These are phyloP conservation scores for Oryzias curvinotus DNA, from an alignment of 2,113 vertebrate genomes.

Conservation along the genomic window DNA sequence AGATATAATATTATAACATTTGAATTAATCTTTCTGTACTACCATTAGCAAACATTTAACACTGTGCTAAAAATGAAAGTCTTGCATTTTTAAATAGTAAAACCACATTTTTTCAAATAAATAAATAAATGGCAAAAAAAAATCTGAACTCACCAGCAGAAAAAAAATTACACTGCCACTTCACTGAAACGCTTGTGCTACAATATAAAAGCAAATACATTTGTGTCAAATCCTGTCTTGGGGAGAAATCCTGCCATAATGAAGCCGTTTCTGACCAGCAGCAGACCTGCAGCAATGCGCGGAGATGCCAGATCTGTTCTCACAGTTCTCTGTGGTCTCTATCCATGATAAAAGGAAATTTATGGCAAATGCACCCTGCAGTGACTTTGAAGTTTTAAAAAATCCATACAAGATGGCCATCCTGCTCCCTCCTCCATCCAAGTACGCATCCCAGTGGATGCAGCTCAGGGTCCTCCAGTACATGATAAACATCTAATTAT, in stretches of 20 bases:
- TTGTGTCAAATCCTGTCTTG: too few species aligned
- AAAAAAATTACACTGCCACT: too few species aligned
- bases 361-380: slow-evolving; percentile 28
- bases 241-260: too few species aligned
- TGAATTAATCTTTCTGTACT: too few species aligned
- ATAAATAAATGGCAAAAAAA: too few species aligned
- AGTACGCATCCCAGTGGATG: slow-evolving; percentile 38
- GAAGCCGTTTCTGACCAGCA: not conserved
- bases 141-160: too few species aligned
- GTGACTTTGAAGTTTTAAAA: slow-evolving; percentile 42
- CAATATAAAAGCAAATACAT: too few species aligned
- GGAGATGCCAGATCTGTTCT: not conserved
- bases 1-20: too few species aligned
- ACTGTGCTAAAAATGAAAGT: too few species aligned
- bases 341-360: slow-evolving; percentile 20
- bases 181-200: not conserved
- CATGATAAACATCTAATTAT: slow-evolving; percentile 21
- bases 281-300: not conserved
- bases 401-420: slow-evolving; percentile 39
- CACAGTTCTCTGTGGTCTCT: slow-evolving; percentile 4
- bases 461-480: slow-evolving; percentile 1
- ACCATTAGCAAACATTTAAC: too few species aligned
- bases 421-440: slow-evolving; percentile 6
- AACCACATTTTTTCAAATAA: too few species aligned
- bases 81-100: too few species aligned